These are phyloP conservation scores for Sebastes umbrosus DNA, from an alignment of 2,797 vertebrate genomes.

Conservation along the genomic window DNA sequence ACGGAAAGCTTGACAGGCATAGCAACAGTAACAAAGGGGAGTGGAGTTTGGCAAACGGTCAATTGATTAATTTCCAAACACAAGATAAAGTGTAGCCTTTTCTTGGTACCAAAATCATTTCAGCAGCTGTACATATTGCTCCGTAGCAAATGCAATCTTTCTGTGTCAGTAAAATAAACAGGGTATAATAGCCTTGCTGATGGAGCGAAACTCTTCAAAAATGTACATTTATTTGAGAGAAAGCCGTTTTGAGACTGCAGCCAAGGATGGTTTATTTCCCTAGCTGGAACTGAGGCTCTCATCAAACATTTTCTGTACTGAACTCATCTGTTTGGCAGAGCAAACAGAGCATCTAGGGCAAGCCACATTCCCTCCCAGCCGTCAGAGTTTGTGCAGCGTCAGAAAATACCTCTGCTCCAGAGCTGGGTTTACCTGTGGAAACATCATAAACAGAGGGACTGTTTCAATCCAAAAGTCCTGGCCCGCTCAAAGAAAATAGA, in stretches of 20 bases:
- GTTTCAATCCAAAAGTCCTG: constrained; percentile 19
- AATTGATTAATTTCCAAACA: neutral
- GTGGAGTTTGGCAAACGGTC: neutral
- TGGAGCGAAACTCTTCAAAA: neutral
- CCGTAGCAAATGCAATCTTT: neutral
- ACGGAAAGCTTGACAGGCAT: neutral
- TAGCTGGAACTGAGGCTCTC: constrained; percentile 23
- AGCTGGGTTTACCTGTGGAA: constrained; percentile 61
- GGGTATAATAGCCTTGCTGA: neutral
- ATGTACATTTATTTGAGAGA: neutral
- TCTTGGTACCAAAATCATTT: neutral
- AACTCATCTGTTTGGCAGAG: constrained; percentile 43
- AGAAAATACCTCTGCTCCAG: constrained; percentile 41
- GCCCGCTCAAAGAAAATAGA: constrained; percentile 37
- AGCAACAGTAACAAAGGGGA: neutral
- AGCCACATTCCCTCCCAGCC: constrained; percentile 35
- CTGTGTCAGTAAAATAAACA: constrained; percentile 3
- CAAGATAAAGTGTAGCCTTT: neutral
- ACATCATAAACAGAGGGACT: constrained; percentile 38
- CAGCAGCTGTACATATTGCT: neutral
- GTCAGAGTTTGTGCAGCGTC: constrained; percentile 34
- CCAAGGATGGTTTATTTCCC: constrained; percentile 45
- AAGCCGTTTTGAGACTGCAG: constrained; percentile 14
- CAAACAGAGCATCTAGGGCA: constrained; percentile 40
- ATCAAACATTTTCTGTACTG: constrained; percentile 63